A percentile compares a stretch with the other conserved stretches of the same genome.
Evolutionary conservation across 1,140 invertebrate genomes (phyloP).

Genomic region (Platyscapa corneri): DNA sequence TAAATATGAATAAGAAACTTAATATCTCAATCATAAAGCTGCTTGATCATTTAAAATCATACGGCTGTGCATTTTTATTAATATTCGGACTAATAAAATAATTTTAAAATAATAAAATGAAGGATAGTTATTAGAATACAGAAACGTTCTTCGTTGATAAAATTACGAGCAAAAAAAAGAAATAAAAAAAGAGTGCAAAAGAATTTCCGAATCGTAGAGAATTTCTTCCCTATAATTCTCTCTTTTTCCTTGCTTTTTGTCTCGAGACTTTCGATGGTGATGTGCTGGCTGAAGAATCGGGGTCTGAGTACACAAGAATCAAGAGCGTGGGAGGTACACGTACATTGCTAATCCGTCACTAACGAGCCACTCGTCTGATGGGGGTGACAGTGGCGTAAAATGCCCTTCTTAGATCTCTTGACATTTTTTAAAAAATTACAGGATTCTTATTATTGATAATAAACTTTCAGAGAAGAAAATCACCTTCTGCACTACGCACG

Average conservation of each 20-base stretch:
- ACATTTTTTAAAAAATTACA: conserved; percentile 20
- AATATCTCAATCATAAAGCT: too few species aligned
- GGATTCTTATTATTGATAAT: background rate
- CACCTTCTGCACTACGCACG: background rate
- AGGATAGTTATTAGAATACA: background rate
- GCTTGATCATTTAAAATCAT: too few species aligned
- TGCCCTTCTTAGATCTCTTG: background rate
- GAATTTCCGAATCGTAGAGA: background rate
- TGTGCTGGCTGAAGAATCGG: conserved; percentile 57
- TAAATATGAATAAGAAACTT: too few species aligned
- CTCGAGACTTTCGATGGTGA: conserved; percentile 57
- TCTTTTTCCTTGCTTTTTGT: conserved; percentile 47
- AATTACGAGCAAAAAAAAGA: background rate
- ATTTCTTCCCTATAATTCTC: conserved; percentile 6
- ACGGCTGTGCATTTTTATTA: too few species aligned
- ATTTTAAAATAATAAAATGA: background rate
- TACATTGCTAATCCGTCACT: conserved; percentile 70
- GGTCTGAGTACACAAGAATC: conserved; percentile 65
- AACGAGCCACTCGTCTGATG: conserved; percentile 65
- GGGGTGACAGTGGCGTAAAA: conserved; percentile 60
- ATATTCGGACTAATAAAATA: too few species aligned
- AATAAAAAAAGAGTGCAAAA: background rate
- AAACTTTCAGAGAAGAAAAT: background rate
- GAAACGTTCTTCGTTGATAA: background rate
- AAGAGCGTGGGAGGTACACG: conserved; percentile 63